A percentile compares a stretch with the other conserved stretches of the same genome.
These are phyloP conservation scores for Hetaerina americana DNA, from an alignment of 1,140 invertebrate species.

Conservation along the genomic window DNA sequence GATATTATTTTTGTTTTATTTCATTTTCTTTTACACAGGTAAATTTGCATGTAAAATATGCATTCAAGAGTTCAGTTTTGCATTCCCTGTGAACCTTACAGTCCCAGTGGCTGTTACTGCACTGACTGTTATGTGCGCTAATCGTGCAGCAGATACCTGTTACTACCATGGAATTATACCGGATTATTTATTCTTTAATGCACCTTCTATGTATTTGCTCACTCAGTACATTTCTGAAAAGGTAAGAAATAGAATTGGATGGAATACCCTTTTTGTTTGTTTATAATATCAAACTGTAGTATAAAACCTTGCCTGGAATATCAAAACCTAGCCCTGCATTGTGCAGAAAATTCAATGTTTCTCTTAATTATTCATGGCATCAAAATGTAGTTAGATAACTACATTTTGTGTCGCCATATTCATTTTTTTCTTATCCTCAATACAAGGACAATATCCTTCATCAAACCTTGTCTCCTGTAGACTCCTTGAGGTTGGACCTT, in stretches of 20 bases:
- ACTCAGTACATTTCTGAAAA: conserved; percentile 16
- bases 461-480: too few species aligned
- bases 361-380: too few species aligned
- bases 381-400: too few species aligned
- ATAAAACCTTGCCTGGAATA: too few species aligned
- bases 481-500: too few species aligned
- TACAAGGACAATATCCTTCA: too few species aligned
- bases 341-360: too few species aligned
- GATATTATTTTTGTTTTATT: too few species aligned
- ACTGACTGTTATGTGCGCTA: conserved; percentile 17
- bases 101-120: conserved; percentile 27
- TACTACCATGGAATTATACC: conserved; percentile 13
- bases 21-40: conserved; percentile 15
- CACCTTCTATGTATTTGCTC: conserved; percentile 18
- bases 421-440: too few species aligned
- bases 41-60: conserved; percentile 22
- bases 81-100: conserved; percentile 28
- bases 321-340: too few species aligned
- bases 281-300: too few species aligned
- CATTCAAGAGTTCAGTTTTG: conserved; percentile 28
- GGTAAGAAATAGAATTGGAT: conserved; percentile 6
- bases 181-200: conserved; percentile 6
- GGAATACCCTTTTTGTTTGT: conserved; percentile 1
- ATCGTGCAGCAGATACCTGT: conserved; percentile 17
- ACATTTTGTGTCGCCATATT: too few species aligned